phyloP scores from a whole-genome alignment of 2,797 vertebrate species.

The Staurois parvus region DNA sequence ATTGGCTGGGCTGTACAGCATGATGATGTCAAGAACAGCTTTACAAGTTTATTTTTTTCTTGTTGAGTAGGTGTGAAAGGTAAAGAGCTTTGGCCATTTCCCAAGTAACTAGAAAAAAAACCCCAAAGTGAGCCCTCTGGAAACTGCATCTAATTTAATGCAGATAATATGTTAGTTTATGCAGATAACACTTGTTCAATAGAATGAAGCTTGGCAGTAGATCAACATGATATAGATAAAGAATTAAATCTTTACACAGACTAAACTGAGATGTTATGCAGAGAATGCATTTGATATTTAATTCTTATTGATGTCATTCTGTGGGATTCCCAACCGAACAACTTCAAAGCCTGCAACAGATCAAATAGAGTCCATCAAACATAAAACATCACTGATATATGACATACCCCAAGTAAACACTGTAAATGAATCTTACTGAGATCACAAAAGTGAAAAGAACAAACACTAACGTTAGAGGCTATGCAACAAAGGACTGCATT shows the following conservation, averaged over 20 bases:
- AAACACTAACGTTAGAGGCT: not conserved
- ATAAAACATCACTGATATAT: constrained; percentile 42
- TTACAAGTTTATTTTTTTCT: too few species aligned
- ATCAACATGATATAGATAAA: not conserved
- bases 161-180: not conserved
- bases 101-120: too few species aligned
- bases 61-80: too few species aligned
- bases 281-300: constrained; percentile 43
- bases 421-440: constrained; percentile 25
- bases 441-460: not conserved
- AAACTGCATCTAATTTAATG: too few species aligned
- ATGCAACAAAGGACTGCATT: not conserved
- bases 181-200: not conserved
- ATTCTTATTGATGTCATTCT: constrained; percentile 54
- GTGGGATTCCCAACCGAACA: constrained; percentile 23
- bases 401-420: constrained; percentile 40
- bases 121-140: too few species aligned
- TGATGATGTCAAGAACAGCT: too few species aligned
- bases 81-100: too few species aligned
- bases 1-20: too few species aligned
- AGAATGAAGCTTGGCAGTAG: not conserved
- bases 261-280: constrained; percentile 19
- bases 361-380: constrained; percentile 49
- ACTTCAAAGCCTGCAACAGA: constrained; percentile 54
- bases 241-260: not conserved